Percentiles rank a stretch among this genome's conserved stretches.
Conservation (phyloP, 2,888 invertebrate genomes). For the Drosophila hamatofila region DNA sequence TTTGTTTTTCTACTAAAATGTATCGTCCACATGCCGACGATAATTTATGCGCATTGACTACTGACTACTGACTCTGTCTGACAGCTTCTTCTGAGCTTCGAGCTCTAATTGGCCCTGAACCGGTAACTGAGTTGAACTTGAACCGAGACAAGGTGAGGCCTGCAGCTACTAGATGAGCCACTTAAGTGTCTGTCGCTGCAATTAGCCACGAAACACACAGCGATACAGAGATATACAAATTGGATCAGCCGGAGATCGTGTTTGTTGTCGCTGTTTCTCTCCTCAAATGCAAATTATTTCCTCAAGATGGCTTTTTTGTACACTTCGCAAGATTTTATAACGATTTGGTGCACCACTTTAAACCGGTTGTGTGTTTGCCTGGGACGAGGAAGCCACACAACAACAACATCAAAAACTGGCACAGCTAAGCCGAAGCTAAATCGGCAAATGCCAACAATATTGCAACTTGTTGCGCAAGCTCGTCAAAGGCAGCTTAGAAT, state of each 20-base stretch:
- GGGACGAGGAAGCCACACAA: conserved; percentile 61
- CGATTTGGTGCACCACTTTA: conserved; percentile 63
- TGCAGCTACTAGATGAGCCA: conserved; percentile 56
- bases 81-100: conserved; percentile 10
- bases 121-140: conserved; percentile 70
- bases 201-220: conserved; percentile 51
- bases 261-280: conserved; percentile 8
- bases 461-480: conserved; percentile 66
- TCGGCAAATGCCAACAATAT: conserved; percentile 59
- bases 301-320: conserved; percentile 57
- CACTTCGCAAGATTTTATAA: conserved; percentile 50
- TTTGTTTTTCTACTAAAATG: conserved; percentile 41
- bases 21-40: conserved; percentile 27
- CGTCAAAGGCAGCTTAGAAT: conserved; percentile 53
- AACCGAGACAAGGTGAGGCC: conserved; percentile 56
- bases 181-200: conserved; percentile 58
- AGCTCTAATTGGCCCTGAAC: conserved; percentile 77
- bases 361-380: conserved; percentile 60
- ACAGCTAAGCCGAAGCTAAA: conserved; percentile 30
- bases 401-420: conserved; percentile 35
- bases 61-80: conserved; percentile 2
- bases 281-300: conserved; percentile 75
- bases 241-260: conserved; percentile 42
- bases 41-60: conserved; percentile 51
- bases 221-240: conserved; percentile 42